These are phyloP conservation scores for Himalopsyche phryganea DNA, from an alignment of 1,140 invertebrate genomes.

Conservation along the genomic window DNA sequence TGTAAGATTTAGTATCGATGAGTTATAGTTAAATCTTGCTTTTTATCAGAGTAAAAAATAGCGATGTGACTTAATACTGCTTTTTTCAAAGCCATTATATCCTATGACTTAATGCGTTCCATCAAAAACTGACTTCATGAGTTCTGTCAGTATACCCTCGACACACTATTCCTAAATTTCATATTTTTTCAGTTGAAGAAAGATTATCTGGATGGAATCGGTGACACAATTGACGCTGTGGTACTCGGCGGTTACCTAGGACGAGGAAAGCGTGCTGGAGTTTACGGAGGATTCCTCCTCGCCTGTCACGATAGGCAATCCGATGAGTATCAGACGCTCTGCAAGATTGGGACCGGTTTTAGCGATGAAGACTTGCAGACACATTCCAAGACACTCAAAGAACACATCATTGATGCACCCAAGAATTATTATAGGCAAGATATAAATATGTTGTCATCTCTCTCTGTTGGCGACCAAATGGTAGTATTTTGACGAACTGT, in stretches of 20 bases:
- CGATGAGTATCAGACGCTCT: constrained; percentile 85
- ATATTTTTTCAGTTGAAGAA: constrained; percentile 72
- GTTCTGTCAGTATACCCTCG: no score
- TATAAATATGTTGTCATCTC: not conserved
- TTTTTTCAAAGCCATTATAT: no score
- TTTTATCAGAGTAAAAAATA: no score
- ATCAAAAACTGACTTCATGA: no score
- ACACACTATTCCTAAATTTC: no score
- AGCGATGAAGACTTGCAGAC: constrained; percentile 84
- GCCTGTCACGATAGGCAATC: constrained; percentile 93
- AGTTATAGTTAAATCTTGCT: no score
- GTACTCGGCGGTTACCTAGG: constrained; percentile 95
- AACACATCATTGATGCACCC: constrained; percentile 67
- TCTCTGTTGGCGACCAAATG: not conserved
- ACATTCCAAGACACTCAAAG: constrained; percentile 75
- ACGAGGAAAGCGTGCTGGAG: constrained; percentile 90
- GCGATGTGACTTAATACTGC: no score
- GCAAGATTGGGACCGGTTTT: constrained; percentile 96
- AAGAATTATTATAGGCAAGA: constrained; percentile 75
- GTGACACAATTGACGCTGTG: constrained; percentile 92
- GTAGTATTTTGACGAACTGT: no score
- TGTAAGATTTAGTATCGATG: no score
- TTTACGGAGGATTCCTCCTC: constrained; percentile 93
- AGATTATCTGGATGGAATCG: constrained; percentile 93
- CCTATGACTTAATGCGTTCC: no score